Evolutionary conservation across 2,888 invertebrate species (phyloP), one percentile per base, ranked within the genome.

Genomic region (Pheosia gnoma): DNA sequence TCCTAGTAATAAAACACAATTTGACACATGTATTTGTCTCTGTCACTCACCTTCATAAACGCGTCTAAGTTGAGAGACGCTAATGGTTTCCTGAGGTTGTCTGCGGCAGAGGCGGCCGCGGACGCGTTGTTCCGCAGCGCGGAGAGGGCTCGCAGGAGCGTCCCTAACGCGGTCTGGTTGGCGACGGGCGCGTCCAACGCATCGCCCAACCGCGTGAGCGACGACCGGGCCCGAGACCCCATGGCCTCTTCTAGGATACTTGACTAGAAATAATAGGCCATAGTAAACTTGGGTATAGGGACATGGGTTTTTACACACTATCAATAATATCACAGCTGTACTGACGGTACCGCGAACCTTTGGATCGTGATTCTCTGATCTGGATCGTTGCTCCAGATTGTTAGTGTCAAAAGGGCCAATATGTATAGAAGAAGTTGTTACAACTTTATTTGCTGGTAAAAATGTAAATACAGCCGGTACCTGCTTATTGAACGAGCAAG

Each of bases 181-280:
- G 95, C 94, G 9, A 96, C 96, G 3, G 96, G 96, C 66, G 95
- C 95, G 87, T 97, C 97, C 75, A 97, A 95, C 38, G 96, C 96
- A 81, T 97, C 97, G 47, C 96, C 95, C 67, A 97, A 89, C 37
- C 96, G 95, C 0, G 95, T 95, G 64, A 97, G 85, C 58, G 97
- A 96, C 0, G 95, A 94, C 70, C 96, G 94, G 11, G 96, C 95
- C 54, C 96, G 95, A 59, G 95, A 94, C 58, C 95, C 95, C 81
- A 97, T 94, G 58, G 96, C 97, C 65, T 95, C 94, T 80, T 97
- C 97, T 66, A 97, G 94, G 66, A 96, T 96, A 68, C 95, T 95
- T 43, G 97, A 97, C 96, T 96, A 93, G 0, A 81, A 79, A 45
- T 3, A 66, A 52, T 55, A 8, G 55, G 39, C 9, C 4, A 36